Base-by-base conservation (phyloP, 1,140 invertebrate genomes). In the Mercenaria mercenaria region DNA sequence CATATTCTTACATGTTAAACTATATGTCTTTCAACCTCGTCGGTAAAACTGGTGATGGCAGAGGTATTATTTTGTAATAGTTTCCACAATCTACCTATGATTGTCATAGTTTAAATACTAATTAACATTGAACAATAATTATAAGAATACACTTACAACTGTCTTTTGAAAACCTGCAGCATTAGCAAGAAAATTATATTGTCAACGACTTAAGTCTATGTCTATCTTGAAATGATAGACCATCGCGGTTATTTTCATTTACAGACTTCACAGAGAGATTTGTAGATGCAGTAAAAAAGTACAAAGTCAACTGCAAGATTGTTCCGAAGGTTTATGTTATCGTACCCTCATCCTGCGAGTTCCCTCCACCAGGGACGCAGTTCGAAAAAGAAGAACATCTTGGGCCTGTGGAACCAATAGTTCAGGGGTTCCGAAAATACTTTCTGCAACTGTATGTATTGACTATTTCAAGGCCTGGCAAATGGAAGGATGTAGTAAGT, bases 241-340 rank as follows among this genome's bases (percentile, higher is more conserved):
- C n/a, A n/a, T n/a, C n/a, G n/a, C n/a, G n/a, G n/a, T n/a, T n/a
- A n/a, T n/a, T n/a, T n/a, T n/a, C n/a, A n/a, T 76, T 41, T 76
- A 23, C 72, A 76, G 72, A 76, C 26, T 76, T 76, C 37, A 76
- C 1, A 34, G 72, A 76, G 39, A 10, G 72, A 43, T 76, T 76
- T 50, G 23, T 4, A 10, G 72, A 76, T 50, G 72, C 34, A n/a
- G 39, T 76, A 1, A 23, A 10, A 39, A 76, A 39, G 39, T 43
- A n/a, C 72, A 13, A 37, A n/a, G 8, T 20, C 15, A 10, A 23
- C 18, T 76, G 72, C 39, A 8, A 39, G 0, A 39, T 32, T 76
- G 37, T 76, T n/a, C 72, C 72, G 23, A 76, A 43, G 26, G 39
- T 76, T 2, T 76, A 41, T 76, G 72, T 76, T 26, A 37, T 76